Evolutionary conservation across 1,140 invertebrate species (phyloP), one percentile per base, ranked within the genome.

Genomic region (Archegozetes longisetosus): DNA sequence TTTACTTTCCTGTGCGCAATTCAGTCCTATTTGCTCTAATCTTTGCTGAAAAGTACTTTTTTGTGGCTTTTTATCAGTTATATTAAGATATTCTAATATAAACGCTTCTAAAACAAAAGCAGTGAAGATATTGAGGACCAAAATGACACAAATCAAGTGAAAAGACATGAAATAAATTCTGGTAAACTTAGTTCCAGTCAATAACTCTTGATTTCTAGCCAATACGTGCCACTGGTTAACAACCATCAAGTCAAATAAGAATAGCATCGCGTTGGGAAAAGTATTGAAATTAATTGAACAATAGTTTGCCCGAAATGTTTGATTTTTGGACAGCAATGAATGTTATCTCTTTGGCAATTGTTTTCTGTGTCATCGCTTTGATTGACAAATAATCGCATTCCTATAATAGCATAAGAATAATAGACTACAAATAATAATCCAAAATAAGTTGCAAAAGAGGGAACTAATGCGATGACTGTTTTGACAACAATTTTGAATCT

Each of bases 251-350:
- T 77, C 75, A 69, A 77, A 76, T 50, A 78, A 66, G 2, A 77
- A 61, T 13, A 78, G 73, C 57, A 78, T 66, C 14, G 76, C 67
- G 53, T 70, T 70, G 9, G 73, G 52, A 53, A 78, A 68, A 58
- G 75, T 69, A 58, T 77, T 77, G 65, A 78, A 78, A 66, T 78
- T 78, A 66, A 77, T 77, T 60, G 70, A 74, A 65, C 77, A 78
- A 67, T 77, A 78, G 12, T 71, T 69, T 28, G 65, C 68, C 64
- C 63, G 65, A 66, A 76, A 77, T 25, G 68, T 67, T 1, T 73
- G 68, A 17, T 14, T 29, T 51, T 14, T 52, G 57, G 57, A 23
- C 55, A 58, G 47, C 55, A 58, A 58, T 58, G 12, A 13, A 49
- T 51, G 3, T n/a, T 2, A 9, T 9, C 20, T 29, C 20, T 40